Evolutionary conservation across 1,140 invertebrate species (phyloP), one percentile per base, ranked within the genome.

Genomic region (Caerostris darwini): DNA sequence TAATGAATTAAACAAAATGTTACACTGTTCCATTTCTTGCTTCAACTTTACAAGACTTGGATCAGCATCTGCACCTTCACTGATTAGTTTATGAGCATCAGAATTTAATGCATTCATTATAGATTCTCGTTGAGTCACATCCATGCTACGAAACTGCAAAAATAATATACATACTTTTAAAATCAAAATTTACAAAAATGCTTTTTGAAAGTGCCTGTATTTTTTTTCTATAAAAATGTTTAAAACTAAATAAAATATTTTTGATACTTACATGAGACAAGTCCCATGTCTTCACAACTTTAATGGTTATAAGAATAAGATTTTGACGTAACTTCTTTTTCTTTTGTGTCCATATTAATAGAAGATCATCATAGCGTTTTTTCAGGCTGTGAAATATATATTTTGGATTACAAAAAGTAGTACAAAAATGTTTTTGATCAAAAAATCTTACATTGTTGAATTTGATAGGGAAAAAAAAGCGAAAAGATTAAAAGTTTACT

Each of bases 301-400:
- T 98, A 95, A 99, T 99, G 57, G 99, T 99, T 19, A 99, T 98
- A 95, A 99, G 98, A 94, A 99, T 99, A 98, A 99, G 99, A 95
- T 99, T 99, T 96, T 99, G 98, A 19, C 99, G 96, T 96, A 99
- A 97, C 92, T 98, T 97, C 71, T 99, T 96, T 95, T 99, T 98
- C 96, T 99, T 99, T 95, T 98, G 98, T 95, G 99, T 98, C 98
- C 99, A 99, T 61, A 99, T 96, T 69, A 98, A 97, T 17, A 99
- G 97, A 81, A 98, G 97, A 50, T 98, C 97, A 95, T 99, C 98
- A 95, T 99, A 99, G 83, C 98, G 97, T 67, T 97, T 97, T 95
- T 98, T 97, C 53, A 99, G 96, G 89, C 97, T 95, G 50, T 53
- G 58, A 91, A 82, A 67, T 17, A 61, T 17, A 61, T 2, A 53